Base-by-base conservation (phyloP, 2,113 vertebrate genomes). In the Acrocephalus kingi region DNA sequence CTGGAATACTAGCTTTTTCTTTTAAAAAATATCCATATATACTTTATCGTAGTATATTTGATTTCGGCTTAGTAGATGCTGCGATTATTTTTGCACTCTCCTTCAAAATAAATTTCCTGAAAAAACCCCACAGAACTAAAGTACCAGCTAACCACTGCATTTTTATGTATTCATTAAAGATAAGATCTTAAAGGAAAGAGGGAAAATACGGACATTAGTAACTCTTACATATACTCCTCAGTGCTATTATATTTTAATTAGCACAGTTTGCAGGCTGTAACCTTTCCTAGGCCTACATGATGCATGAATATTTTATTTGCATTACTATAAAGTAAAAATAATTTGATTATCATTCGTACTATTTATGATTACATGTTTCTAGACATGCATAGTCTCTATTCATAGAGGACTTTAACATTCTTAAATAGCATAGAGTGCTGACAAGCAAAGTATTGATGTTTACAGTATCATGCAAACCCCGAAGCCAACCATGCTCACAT, bases 401-500 rank as follows among this genome's bases (percentile, higher is more conserved):
- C 85, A 51, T 68, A 79, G 19, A 14, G 2, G 64, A 67, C 72
- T 97, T 95, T 84, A 96, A 46, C 91, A 45, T 95, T 95, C 96
- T 93, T 96, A 96, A 96, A 95, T 69, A 95, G 93, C 63, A 90
- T 78, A 90, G 74, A 93, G 86, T 33, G 55, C 89, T 54, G 76
- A 94, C 94, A 94, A 95, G 92, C 76, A 66, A 81, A 91, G 94
- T 91, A 96, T 81, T 94, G 88, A 96, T 94, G 94, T 93, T 97
- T 90, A 85, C 78, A 93, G 91, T 89, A 96, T 96, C 90, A 79
- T 93, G 77, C 62, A 96, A 97, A 97, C 89, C 95, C 96, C 2
- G 61, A 69, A 98, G 96, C 89, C 94, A 97, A 94, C 90, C 95
- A 90, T 49, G 87, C 87, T 97, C 96, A 92, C 97, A 95, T 97